Base-by-base conservation (phyloP, 2,113 vertebrate species). In the Macaca nemestrina region DNA sequence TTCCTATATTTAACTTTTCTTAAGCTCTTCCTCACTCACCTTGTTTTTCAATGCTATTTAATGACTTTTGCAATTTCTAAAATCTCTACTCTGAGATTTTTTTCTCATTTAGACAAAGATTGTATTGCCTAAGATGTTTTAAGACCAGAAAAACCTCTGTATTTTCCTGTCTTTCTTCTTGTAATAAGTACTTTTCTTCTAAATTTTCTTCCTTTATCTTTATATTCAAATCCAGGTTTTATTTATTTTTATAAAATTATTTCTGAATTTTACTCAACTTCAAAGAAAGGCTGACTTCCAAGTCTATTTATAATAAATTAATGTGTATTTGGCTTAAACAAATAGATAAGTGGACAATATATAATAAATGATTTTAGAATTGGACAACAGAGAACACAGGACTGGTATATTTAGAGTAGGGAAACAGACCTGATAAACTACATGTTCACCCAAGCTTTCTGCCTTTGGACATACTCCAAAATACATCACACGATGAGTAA, bases 371-470 rank as follows among this genome's bases (percentile, higher is more conserved):
- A n/a, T 20, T 84, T 84, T 8, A 27, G 4, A 10, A n/a, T 35
- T 80, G 4, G 8, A 80, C 23, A 80, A 67, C 23, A 67, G 6
- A 45, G 81, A 30, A n/a, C 23, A 52, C 9, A 52, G 10, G 10
- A 6, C 0, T 76, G 8, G 7, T 64, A 48, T 43, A 40, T 5
- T 45, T 89, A n/a, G 55, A 61, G 8, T 14, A n/a, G 50, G 27
- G 14, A 27, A 90, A 80, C 3, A 30, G 4, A 52, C 6, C 30
- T 8, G 2, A 25, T 67, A 9, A 32, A 79, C 16, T 17, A 48
- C 2, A 6, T 38, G 5, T 14, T 18, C 57, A 43, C 5, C 2
- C 14, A 18, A 32, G 4, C 2, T n/a, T 38, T 23, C 35, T 64
- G 43, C 32, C 8, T 67, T 64, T 89, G 55, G 13, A 7, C 38